phyloP scores from a whole-genome alignment of 2,113 vertebrate genomes.

The Elaphurus davidianus region DNA sequence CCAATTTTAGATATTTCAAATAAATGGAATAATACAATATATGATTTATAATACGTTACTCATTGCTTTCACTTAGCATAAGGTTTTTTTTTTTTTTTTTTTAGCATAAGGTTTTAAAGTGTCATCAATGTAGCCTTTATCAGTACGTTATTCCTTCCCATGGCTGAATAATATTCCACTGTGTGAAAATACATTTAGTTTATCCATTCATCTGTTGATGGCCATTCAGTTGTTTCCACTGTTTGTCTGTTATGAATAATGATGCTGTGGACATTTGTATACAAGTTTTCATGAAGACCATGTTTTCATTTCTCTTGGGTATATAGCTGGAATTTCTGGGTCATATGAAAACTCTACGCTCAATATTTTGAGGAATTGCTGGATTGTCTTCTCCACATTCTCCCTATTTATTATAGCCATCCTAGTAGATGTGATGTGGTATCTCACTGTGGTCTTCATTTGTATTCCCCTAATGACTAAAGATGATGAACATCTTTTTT shows the following conservation, averaged over 20 bases:
- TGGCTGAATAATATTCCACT: background rate
- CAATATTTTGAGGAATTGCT: background rate
- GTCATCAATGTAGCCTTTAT: background rate
- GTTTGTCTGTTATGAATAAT: background rate
- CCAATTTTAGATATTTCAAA: background rate
- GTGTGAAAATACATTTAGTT: background rate
- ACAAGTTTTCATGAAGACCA: background rate
- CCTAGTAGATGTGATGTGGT: background rate
- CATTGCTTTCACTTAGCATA: slow-evolving; percentile 7
- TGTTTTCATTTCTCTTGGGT: background rate
- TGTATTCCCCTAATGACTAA: background rate
- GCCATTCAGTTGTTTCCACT: background rate
- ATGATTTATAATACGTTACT: background rate
- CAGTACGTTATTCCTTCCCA: background rate
- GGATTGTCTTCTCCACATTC: background rate
- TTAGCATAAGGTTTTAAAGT: slow-evolving; percentile 22
- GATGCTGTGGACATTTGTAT: background rate
- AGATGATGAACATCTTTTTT: background rate
- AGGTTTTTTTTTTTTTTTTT: no score
- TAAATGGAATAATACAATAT: background rate
- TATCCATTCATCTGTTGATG: background rate
- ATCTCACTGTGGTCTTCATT: slow-evolving; percentile 5
- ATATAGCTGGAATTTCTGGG: background rate
- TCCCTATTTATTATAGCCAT: background rate
- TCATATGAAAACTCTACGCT: background rate